Conservation (phyloP, 1,140 invertebrate genomes). For the Leptinotarsa undecemlineata region DNA sequence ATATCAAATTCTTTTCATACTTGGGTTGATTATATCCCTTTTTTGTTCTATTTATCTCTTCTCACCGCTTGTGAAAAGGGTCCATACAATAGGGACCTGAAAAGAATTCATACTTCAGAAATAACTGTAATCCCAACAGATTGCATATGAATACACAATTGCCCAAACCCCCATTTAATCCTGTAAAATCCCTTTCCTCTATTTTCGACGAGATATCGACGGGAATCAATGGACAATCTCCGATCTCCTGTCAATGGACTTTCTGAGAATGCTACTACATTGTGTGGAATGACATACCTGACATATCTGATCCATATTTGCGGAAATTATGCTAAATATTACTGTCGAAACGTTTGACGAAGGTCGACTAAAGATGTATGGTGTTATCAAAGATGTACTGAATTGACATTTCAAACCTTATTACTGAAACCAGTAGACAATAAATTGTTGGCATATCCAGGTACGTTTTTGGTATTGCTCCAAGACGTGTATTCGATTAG, state of each 20-base stretch:
- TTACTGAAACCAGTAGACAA: too few species aligned
- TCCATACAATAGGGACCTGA: too few species aligned
- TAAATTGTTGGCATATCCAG: not conserved
- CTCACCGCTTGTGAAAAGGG: too few species aligned
- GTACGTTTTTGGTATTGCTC: too few species aligned
- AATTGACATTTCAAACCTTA: not conserved
- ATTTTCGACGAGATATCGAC: not conserved
- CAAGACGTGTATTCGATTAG: too few species aligned
- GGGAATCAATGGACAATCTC: not conserved
- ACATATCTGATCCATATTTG: slow-evolving; percentile 4
- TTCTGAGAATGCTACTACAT: not conserved
- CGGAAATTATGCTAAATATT: not conserved
- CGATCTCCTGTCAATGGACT: not conserved
- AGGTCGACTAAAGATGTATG: not conserved
- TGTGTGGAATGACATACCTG: not conserved
- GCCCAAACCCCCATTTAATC: not conserved
- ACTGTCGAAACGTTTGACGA: not conserved
- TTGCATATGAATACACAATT: not conserved
- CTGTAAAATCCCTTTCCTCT: not conserved
- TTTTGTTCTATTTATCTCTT: too few species aligned
- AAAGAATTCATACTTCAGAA: too few species aligned
- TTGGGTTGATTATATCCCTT: too few species aligned
- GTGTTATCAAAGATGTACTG: not conserved
- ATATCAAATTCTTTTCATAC: too few species aligned
- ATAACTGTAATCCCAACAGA: not conserved